phyloP scores from a whole-genome alignment of 35 echinoderm and acorn worm species.

The Diadema setosum region DNA sequence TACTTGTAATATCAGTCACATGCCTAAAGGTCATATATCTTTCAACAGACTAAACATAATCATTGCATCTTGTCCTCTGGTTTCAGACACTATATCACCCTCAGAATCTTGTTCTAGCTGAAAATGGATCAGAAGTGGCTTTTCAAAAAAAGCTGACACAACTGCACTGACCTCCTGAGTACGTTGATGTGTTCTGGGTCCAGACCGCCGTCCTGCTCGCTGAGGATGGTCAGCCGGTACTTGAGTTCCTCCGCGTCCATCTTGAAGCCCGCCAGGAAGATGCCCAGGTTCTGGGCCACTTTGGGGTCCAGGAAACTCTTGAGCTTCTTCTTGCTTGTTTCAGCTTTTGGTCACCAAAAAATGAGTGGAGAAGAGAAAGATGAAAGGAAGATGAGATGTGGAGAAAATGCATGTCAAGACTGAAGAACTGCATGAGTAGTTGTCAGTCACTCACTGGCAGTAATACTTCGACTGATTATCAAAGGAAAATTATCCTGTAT shows the following conservation, averaged over 20 bases:
- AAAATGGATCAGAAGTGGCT: too few species aligned
- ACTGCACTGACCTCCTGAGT: constrained; percentile 65
- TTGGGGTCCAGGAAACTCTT: constrained; percentile 94
- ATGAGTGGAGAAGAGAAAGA: not conserved
- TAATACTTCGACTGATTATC: too few species aligned
- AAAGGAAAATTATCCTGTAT: too few species aligned
- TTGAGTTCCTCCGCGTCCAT: constrained; percentile 89
- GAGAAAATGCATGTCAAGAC: not conserved
- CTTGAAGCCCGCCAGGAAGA: constrained; percentile 98
- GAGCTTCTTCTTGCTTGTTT: constrained; percentile 76
- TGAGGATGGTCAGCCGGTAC: constrained; percentile 70
- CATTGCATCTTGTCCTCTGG: too few species aligned
- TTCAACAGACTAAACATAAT: too few species aligned
- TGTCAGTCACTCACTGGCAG: too few species aligned
- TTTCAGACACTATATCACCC: too few species aligned
- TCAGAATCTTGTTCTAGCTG: too few species aligned
- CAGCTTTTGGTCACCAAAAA: constrained; percentile 1
- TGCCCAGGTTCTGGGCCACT: constrained; percentile 96
- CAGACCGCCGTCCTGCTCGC: constrained; percentile 81
- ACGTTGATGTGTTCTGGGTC: constrained; percentile 78
- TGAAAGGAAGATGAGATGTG: not conserved
- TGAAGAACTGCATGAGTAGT: too few species aligned
- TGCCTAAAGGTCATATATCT: too few species aligned
- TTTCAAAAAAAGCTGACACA: not conserved
- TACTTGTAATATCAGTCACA: too few species aligned